A percentile compares a stretch with the other conserved stretches of the same genome.
phyloP scores from a whole-genome alignment of 2,113 vertebrate species.

The Etheostoma spectabile region DNA sequence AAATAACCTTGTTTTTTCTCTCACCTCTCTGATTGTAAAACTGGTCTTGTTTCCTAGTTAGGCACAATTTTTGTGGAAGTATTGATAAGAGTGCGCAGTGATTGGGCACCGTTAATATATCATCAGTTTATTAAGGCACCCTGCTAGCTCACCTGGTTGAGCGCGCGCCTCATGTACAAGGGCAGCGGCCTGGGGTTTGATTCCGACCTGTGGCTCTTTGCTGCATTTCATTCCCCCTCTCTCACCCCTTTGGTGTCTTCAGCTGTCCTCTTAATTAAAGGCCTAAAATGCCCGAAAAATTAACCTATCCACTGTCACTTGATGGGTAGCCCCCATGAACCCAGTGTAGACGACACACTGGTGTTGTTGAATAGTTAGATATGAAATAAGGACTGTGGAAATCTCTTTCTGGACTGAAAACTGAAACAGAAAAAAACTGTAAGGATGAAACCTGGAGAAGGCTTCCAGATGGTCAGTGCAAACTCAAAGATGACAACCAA shows the following conservation, averaged over 20 bases:
- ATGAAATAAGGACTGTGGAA: neutral
- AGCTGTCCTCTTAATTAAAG: no score
- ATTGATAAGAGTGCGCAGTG: neutral
- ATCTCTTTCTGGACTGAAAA: constrained; percentile 1
- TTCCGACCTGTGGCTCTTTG: no score
- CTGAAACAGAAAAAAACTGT: neutral
- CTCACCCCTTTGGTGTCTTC: no score
- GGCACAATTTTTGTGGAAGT: neutral
- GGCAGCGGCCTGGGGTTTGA: no score
- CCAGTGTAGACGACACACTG: neutral
- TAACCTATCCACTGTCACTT: neutral
- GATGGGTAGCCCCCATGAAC: neutral
- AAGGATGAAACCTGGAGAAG: neutral
- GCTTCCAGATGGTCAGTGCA: constrained; percentile 12
- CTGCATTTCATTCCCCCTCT: no score
- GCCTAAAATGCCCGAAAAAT: no score
- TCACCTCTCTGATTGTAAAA: neutral
- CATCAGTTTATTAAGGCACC: no score
- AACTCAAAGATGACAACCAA: constrained; percentile 7
- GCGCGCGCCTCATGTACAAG: no score
- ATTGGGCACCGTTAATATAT: neutral
- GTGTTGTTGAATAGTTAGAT: neutral
- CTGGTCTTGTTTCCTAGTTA: neutral
- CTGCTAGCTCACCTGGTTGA: no score
- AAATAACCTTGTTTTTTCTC: neutral